Percentiles rank a stretch among this genome's conserved stretches.
Conservation (phyloP, 1,140 invertebrate genomes). For the Vanessa atalanta region DNA sequence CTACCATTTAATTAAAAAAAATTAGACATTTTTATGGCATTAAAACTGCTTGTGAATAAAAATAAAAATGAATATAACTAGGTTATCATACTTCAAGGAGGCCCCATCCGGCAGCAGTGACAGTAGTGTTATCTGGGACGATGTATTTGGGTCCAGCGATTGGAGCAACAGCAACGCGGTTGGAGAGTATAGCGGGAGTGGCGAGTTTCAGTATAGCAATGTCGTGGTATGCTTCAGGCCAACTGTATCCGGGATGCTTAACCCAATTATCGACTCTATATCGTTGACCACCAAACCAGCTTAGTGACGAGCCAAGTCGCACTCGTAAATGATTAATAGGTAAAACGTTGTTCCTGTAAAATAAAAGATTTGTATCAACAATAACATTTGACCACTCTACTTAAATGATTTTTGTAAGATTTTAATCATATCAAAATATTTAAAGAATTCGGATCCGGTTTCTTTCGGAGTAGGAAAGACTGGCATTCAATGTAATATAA, state of each 20-base stretch:
- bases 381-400: no score
- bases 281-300: slow-evolving; percentile 60
- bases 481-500: no score
- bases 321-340: slow-evolving; percentile 45
- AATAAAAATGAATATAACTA: no score
- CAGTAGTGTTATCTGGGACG: slow-evolving; percentile 57
- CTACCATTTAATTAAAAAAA: no score
- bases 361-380: no score
- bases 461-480: no score
- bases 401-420: no score
- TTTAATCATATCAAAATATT: no score
- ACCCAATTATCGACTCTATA: slow-evolving; percentile 68
- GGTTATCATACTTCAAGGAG: slow-evolving; percentile 58
- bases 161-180: slow-evolving; percentile 16
- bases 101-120: slow-evolving; percentile 82
- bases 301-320: slow-evolving; percentile 48
- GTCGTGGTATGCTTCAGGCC: slow-evolving; percentile 76
- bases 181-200: slow-evolving; percentile 22
- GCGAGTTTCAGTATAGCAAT: slow-evolving; percentile 68
- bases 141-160: slow-evolving; percentile 48
- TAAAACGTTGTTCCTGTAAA: neutral
- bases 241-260: slow-evolving; percentile 73
- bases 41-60: no score
- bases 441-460: no score
- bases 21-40: no score